Conservation (phyloP, 1,140 invertebrate genomes). For the Physella acuta region DNA sequence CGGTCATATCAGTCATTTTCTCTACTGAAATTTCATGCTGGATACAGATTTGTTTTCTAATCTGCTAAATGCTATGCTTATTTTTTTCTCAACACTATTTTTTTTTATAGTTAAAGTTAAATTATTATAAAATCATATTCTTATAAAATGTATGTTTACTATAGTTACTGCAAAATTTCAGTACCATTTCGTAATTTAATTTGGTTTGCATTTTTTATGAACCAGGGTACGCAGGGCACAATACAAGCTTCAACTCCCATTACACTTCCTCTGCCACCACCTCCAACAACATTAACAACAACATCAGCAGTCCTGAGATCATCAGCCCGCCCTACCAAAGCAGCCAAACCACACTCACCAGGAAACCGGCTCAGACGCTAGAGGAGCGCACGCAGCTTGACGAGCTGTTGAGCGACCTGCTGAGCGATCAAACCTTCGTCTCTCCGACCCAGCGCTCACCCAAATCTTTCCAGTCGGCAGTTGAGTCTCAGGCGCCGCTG, state of each 20-base stretch:
- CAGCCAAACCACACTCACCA: slow-evolving; percentile 21
- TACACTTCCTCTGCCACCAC: slow-evolving; percentile 19
- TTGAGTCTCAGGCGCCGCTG: slow-evolving; percentile 23
- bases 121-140: too few species aligned
- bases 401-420: slow-evolving; percentile 55
- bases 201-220: too few species aligned
- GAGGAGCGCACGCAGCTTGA: slow-evolving; percentile 57
- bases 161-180: too few species aligned
- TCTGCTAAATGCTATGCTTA: too few species aligned
- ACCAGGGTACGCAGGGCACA: slow-evolving; percentile 32
- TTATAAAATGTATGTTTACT: too few species aligned
- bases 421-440: slow-evolving; percentile 50
- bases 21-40: too few species aligned
- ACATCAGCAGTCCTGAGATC: slow-evolving; percentile 24
- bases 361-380: slow-evolving; percentile 34
- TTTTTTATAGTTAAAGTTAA: too few species aligned
- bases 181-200: too few species aligned
- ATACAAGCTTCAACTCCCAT: slow-evolving; percentile 29
- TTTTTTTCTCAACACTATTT: too few species aligned
- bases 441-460: slow-evolving; percentile 20
- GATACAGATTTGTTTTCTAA: too few species aligned
- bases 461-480: slow-evolving; percentile 3
- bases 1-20: too few species aligned
- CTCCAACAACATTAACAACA: slow-evolving; percentile 31
- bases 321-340: slow-evolving; percentile 32